Evolutionary conservation across 1,140 invertebrate species (phyloP), one percentile per base, ranked within the genome.

Genomic region (Drosophila eugracilis): DNA sequence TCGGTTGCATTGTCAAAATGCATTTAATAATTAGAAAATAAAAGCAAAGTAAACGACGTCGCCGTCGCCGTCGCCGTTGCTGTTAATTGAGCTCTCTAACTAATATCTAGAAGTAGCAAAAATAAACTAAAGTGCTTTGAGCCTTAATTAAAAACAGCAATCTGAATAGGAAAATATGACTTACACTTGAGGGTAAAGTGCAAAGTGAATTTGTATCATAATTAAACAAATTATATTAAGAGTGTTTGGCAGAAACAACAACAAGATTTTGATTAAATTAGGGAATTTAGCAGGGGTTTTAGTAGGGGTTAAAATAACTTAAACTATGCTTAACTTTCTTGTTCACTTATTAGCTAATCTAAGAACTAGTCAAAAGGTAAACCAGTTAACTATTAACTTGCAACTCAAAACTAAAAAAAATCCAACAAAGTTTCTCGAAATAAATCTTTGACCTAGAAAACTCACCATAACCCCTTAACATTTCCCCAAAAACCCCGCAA

Each of bases 101-200:
- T n/a, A n/a, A n/a, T n/a, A n/a, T n/a, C n/a, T n/a, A n/a, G n/a
- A n/a, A n/a, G n/a, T n/a, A n/a, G n/a, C n/a, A n/a, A 19, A 21
- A n/a, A 14, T 49, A 32, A 30, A 49, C 15, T 14, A 7, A n/a
- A 22, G n/a, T 36, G 48, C 48, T 54, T 58, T 55, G 12, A 36
- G 7, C 30, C 49, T 4, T 26, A 54, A 58, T 58, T 55, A 58
- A 55, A 36, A 55, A 36, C 5, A 30, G 7, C 21, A 34, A 50
- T 57, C 52, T 50, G 14, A 22, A 53, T 32, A 21, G 5, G 26
- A 32, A 41, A 52, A 12, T 32, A 21, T 21, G 34, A 21, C 9
- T 15, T 21, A 4, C 54, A 17, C 7, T 32, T 10, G 30, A 30
- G 2, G 28, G n/a, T 32, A 3, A 15, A 12, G 22, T 28, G 14